A percentile compares a stretch with the other conserved stretches of the same genome.
Conservation (phyloP, 2,888 invertebrate species). For the Macrostomum cliftonense region DNA sequence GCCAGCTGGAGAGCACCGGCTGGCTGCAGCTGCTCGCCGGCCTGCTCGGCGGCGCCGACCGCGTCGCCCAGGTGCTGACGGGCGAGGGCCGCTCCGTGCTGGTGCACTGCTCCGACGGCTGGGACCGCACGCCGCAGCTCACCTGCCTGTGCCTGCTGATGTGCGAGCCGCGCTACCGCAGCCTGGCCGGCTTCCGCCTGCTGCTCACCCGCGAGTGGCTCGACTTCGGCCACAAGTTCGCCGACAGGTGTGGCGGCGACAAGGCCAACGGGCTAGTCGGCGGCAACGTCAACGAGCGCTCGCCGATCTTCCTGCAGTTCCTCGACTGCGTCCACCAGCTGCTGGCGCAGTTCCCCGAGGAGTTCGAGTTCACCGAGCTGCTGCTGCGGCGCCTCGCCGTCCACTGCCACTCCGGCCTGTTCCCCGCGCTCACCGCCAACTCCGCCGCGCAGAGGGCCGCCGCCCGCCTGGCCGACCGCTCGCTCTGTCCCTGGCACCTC, state of each 20-base stretch:
- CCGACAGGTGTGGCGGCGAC: constrained; percentile 57
- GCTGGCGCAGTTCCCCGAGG: constrained; percentile 64
- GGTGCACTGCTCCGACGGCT: constrained; percentile 94
- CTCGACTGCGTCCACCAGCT: constrained; percentile 86
- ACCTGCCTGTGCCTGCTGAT: constrained; percentile 74
- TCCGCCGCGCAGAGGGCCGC: too few species aligned
- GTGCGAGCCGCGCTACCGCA: constrained; percentile 80
- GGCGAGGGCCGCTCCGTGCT: constrained; percentile 67
- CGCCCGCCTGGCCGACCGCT: too few species aligned
- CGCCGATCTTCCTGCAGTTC: constrained; percentile 94
- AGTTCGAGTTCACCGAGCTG: constrained; percentile 73
- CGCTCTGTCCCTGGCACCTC: too few species aligned
- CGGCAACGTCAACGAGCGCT: constrained; percentile 69
- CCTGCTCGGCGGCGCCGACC: constrained; percentile 58
- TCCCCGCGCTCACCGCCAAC: too few species aligned
- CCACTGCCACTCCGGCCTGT: too few species aligned
- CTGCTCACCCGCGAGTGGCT: constrained; percentile 89
- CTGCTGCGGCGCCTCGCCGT: too few species aligned
- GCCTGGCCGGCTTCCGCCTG: constrained; percentile 74
- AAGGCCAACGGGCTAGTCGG: too few species aligned
- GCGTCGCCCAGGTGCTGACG: constrained; percentile 52
- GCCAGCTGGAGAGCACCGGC: constrained; percentile 59
- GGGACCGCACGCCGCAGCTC: constrained; percentile 95
- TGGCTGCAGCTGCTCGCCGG: constrained; percentile 79
- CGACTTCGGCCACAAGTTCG: constrained; percentile 92